Conservation (phyloP, 2,888 invertebrate genomes). For the Erynnis tages region DNA sequence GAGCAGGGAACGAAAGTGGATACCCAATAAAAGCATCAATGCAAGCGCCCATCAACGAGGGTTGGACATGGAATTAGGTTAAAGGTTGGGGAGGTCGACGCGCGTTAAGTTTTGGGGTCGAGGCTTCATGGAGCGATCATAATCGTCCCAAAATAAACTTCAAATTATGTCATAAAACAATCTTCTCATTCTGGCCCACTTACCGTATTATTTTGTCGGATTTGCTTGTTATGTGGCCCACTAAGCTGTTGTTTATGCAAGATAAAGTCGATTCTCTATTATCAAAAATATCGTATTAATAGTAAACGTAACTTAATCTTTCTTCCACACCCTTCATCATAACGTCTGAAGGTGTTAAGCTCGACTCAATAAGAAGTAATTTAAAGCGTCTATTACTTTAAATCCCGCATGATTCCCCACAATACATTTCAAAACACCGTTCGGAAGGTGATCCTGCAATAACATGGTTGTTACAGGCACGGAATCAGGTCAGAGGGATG, state of each 20-base stretch:
- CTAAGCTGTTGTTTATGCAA: too few relatives aligned
- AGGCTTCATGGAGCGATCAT: slow-evolving; percentile 56
- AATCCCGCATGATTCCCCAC: too few relatives aligned
- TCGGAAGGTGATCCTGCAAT: neutral
- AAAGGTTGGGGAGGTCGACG: slow-evolving; percentile 58
- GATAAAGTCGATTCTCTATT: too few relatives aligned
- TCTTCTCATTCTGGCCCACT: slow-evolving; percentile 35
- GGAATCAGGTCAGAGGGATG: slow-evolving; percentile 57
- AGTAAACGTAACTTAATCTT: too few relatives aligned
- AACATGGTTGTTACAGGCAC: slow-evolving; percentile 2
- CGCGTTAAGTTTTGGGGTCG: slow-evolving; percentile 59
- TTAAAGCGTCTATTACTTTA: too few relatives aligned
- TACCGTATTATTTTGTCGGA: slow-evolving; percentile 8
- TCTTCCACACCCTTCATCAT: too few relatives aligned
- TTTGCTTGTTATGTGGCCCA: too few relatives aligned
- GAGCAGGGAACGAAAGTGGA: slow-evolving; percentile 43
- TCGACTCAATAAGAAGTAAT: too few relatives aligned
- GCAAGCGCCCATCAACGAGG: slow-evolving; percentile 55
- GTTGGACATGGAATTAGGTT: slow-evolving; percentile 61
- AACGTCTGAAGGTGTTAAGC: too few relatives aligned
- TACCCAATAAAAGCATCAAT: slow-evolving; percentile 60
- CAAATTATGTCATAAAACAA: slow-evolving; percentile 51
- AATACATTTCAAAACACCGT: neutral
- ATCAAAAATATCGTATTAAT: too few relatives aligned
- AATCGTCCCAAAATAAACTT: slow-evolving; percentile 57